phyloP scores from a whole-genome alignment of 2,113 vertebrate genomes.

The Corynorhinus townsendii region DNA sequence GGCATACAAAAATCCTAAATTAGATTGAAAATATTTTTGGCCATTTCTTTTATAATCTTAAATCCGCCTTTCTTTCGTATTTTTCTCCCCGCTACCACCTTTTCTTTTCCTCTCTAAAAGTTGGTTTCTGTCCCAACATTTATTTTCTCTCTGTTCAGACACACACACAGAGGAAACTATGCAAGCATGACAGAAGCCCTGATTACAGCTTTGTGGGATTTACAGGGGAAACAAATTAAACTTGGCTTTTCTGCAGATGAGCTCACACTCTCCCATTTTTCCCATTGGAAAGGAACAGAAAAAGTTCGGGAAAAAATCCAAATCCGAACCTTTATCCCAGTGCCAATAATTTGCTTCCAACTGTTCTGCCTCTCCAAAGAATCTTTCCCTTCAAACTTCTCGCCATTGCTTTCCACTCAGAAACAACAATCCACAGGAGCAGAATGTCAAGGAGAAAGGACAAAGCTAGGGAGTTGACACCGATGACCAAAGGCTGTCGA shows the following conservation, averaged over 20 bases:
- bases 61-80: not conserved
- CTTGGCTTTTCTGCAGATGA: not conserved
- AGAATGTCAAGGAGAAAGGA: not conserved
- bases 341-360: slow-evolving; percentile 31
- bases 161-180: not conserved
- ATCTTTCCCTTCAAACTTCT: not conserved
- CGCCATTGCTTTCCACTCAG: not conserved
- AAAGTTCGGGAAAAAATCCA: slow-evolving; percentile 37
- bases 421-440: not conserved
- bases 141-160: not conserved
- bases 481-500: not conserved
- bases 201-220: not conserved
- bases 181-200: not conserved
- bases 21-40: not conserved
- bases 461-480: not conserved
- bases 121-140: not conserved
- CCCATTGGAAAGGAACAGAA: not conserved
- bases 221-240: not conserved
- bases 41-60: not conserved
- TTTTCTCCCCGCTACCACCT: not conserved
- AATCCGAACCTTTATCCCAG: slow-evolving; percentile 25
- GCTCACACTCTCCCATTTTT: not conserved
- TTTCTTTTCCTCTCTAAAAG: not conserved
- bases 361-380: not conserved
- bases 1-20: not conserved